Evolutionary conservation across 1,140 invertebrate species (phyloP).

Genomic region (Bactericera cockerelli): DNA sequence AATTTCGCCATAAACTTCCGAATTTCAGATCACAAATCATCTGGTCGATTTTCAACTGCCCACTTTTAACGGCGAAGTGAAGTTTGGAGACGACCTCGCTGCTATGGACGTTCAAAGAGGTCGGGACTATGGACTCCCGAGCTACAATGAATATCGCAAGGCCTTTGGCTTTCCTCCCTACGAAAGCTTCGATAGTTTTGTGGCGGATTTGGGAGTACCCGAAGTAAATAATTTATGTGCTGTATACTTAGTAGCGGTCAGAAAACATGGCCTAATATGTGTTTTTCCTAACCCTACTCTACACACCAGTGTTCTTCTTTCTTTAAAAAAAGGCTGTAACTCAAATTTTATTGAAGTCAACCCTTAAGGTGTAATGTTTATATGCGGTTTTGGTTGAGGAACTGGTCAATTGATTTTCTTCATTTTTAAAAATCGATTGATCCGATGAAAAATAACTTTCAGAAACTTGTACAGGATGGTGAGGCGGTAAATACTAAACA

Average conservation of each 20-base stretch:
- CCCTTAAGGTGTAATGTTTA: slow-evolving; percentile 3
- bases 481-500: no score
- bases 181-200: slow-evolving; percentile 31
- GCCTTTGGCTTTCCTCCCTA: slow-evolving; percentile 59
- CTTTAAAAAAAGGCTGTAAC: slow-evolving; percentile 16
- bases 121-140: slow-evolving; percentile 70
- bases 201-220: slow-evolving; percentile 15
- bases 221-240: no score
- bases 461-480: no score
- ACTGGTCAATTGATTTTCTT: no score
- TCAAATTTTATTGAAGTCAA: slow-evolving; percentile 21
- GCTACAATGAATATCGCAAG: slow-evolving; percentile 59
- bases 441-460: no score
- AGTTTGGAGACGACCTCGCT: slow-evolving; percentile 58
- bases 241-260: slow-evolving; percentile 13
- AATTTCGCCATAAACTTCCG: no score
- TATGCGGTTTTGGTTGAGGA: no score
- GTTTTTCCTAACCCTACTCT: background rate
- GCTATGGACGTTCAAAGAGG: slow-evolving; percentile 76
- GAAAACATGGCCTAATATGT: no score
- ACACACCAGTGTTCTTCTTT: slow-evolving; percentile 9
- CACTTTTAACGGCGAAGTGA: no score
- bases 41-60: no score
- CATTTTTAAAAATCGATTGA: no score
- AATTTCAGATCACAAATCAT: no score